These are phyloP conservation scores for Patella ulyssiponensis DNA, from an alignment of 2,888 invertebrate genomes.

Conservation along the genomic window DNA sequence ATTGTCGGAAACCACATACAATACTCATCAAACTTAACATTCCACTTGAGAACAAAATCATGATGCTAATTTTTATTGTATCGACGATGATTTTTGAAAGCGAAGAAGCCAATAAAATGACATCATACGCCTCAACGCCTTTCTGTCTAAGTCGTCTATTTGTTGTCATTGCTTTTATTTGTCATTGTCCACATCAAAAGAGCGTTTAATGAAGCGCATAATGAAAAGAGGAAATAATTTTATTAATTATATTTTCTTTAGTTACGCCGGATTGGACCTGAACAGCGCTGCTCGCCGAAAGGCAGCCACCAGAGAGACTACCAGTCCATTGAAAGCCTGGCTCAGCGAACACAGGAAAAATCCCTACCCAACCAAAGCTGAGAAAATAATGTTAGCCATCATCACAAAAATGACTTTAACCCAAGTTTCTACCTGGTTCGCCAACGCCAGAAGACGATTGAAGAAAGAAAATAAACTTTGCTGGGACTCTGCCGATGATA, in stretches of 20 bases:
- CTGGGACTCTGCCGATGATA: constrained; percentile 76
- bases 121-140: background rate
- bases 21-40: too few species aligned
- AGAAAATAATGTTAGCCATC: constrained; percentile 95
- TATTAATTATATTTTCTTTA: constrained; percentile 29
- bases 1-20: too few species aligned
- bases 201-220: constrained; percentile 11
- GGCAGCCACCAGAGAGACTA: constrained; percentile 97
- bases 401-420: constrained; percentile 96
- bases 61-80: too few species aligned
- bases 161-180: constrained; percentile 6
- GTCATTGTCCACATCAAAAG: constrained; percentile 9
- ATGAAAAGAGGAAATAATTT: constrained; percentile 28
- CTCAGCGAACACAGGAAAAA: constrained; percentile 96
- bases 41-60: too few species aligned
- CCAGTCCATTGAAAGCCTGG: constrained; percentile 97
- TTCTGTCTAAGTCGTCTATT: background rate
- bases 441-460: constrained; percentile 91
- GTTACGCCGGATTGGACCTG: constrained; percentile 77
- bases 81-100: too few species aligned
- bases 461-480: constrained; percentile 98
- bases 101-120: background rate
- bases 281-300: constrained; percentile 88
- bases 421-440: constrained; percentile 94
- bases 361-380: constrained; percentile 96